Conservation (phyloP, 2,888 invertebrate species). For the Cantharis nigra region DNA sequence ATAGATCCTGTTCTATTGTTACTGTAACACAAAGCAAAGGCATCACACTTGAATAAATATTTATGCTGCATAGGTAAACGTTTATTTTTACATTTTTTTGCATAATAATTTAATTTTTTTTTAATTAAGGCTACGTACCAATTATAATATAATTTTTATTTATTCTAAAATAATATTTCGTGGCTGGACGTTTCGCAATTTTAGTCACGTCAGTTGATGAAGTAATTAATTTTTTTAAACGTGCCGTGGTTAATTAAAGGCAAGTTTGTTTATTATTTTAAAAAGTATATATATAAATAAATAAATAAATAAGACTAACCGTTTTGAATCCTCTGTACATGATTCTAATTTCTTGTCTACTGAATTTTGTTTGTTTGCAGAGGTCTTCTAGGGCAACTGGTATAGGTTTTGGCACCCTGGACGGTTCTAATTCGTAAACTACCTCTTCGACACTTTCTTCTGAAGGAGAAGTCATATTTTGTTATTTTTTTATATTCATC, state of each 20-base stretch:
- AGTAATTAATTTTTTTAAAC: not conserved
- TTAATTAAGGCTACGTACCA: not conserved
- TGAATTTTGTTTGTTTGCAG: slow-evolving; percentile 92
- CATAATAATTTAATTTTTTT: not conserved
- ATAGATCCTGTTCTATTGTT: not conserved
- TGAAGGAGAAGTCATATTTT: slow-evolving; percentile 79
- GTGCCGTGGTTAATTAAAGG: not conserved
- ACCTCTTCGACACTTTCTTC: slow-evolving; percentile 87
- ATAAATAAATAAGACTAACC: slow-evolving; percentile 60
- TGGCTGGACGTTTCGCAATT: not conserved
- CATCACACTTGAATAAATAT: not conserved
- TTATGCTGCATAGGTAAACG: not conserved
- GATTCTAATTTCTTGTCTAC: slow-evolving; percentile 91
- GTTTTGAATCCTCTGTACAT: slow-evolving; percentile 98
- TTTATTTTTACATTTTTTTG: not conserved
- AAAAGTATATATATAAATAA: not conserved
- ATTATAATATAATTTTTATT: not conserved
- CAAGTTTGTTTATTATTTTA: not conserved
- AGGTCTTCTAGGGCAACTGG: slow-evolving; percentile 89
- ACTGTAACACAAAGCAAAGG: not conserved
- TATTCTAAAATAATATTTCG: not conserved
- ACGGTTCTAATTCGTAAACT: slow-evolving; percentile 82
- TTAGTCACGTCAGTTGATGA: not conserved
- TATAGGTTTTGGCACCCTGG: slow-evolving; percentile 77
- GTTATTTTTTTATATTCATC: slow-evolving; percentile 15